phyloP scores from a whole-genome alignment of 2,888 invertebrate species.

The Drosophila neotestacea region DNA sequence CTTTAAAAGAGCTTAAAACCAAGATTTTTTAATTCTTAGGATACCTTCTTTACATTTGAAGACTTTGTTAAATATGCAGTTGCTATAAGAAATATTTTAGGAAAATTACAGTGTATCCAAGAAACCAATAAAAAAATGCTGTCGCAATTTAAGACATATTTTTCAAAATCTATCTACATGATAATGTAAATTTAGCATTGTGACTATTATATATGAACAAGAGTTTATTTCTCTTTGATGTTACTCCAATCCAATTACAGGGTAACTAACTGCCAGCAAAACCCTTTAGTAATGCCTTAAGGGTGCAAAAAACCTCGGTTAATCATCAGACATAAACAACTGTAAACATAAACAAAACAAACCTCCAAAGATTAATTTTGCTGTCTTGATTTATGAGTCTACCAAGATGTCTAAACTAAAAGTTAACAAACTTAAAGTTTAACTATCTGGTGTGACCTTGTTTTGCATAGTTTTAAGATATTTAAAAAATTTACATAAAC shows the following conservation, averaged over 20 bases:
- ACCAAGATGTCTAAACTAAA: slow-evolving; percentile 13
- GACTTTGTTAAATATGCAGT: too few relatives aligned
- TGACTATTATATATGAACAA: too few relatives aligned
- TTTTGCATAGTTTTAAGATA: slow-evolving; percentile 19
- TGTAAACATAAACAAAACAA: slow-evolving; percentile 1
- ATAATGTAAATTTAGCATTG: too few relatives aligned
- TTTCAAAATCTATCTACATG: too few relatives aligned
- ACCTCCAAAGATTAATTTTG: slow-evolving; percentile 14
- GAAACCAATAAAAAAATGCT: too few relatives aligned
- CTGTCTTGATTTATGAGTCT: slow-evolving; percentile 23
- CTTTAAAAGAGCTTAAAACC: not conserved
- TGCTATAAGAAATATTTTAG: too few relatives aligned
- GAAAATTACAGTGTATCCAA: too few relatives aligned
- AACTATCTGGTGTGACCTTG: slow-evolving; percentile 31
- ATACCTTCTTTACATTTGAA: too few relatives aligned
- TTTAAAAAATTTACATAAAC: slow-evolving; percentile 19
- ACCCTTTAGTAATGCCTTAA: not conserved
- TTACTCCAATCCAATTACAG: not conserved
- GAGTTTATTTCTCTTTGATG: not conserved
- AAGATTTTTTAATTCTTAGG: too few relatives aligned
- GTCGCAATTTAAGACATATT: too few relatives aligned
- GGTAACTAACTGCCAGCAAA: not conserved
- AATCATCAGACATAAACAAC: slow-evolving; percentile 1
- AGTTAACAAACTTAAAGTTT: slow-evolving; percentile 7
- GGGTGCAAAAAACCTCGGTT: not conserved